phyloP scores from a whole-genome alignment of 2,113 vertebrate genomes.

The Oreochromis spilurus region DNA sequence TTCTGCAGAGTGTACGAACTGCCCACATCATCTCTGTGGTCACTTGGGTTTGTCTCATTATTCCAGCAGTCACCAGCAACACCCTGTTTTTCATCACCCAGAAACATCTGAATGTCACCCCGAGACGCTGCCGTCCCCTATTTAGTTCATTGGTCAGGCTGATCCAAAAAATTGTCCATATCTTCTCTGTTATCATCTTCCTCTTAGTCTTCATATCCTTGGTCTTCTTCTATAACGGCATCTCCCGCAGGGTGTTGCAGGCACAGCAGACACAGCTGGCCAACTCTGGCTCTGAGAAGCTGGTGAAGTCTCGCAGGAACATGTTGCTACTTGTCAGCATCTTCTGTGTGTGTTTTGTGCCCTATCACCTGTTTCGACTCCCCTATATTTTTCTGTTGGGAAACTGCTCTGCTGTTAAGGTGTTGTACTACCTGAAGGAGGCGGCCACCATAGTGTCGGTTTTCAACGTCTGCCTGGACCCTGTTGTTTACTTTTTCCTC shows the following conservation, averaged over 20 bases:
- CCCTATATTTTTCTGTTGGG: rapidly evolving
- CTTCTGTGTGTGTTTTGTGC: background rate
- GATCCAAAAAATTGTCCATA: constrained; percentile 42
- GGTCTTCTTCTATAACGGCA: constrained; percentile 54
- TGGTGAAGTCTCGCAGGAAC: background rate
- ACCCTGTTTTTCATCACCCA: constrained; percentile 21
- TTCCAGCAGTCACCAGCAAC: constrained; percentile 18
- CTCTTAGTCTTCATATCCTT: constrained; percentile 48
- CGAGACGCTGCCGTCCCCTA: background rate
- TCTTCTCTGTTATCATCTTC: constrained; percentile 34
- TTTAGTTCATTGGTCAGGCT: background rate
- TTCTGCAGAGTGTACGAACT: constrained; percentile 38
- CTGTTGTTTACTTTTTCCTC: background rate
- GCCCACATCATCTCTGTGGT: constrained; percentile 33
- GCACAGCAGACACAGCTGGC: background rate
- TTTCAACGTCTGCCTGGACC: background rate
- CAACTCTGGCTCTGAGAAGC: background rate
- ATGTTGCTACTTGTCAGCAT: background rate
- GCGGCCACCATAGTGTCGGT: background rate
- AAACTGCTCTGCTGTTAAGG: background rate
- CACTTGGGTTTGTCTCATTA: constrained; percentile 59
- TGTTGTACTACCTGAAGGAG: background rate
- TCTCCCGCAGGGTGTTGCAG: constrained; percentile 18
- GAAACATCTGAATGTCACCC: rapidly evolving
- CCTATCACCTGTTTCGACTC: background rate